Evolutionary conservation across 2,113 vertebrate genomes (phyloP).

Genomic region (Ciconia boyciana): DNA sequence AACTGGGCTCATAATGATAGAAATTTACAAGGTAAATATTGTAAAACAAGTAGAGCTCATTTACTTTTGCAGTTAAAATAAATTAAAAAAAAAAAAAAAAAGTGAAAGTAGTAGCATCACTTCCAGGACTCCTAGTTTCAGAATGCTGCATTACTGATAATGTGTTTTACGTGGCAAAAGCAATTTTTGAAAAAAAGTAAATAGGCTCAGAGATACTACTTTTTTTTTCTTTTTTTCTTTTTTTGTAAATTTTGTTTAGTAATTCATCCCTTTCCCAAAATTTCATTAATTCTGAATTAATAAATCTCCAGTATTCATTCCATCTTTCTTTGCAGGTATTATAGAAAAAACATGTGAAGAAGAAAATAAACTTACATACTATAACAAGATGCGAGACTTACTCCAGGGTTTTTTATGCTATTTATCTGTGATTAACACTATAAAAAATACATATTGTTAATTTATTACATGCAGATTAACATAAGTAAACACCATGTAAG

Average conservation of each 20-base stretch:
- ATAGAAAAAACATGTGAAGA: neutral
- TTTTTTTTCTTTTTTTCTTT: neutral
- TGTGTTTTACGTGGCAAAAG: neutral
- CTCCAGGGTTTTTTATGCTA: neutral
- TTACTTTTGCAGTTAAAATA: neutral
- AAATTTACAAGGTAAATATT: neutral
- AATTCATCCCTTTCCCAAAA: neutral
- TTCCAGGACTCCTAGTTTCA: neutral
- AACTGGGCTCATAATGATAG: neutral
- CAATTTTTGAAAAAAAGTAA: neutral
- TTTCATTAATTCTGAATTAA: neutral
- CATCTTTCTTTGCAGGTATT: no score
- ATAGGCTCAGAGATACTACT: neutral
- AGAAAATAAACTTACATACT: neutral
- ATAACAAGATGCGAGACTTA: neutral
- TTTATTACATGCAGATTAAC: neutral
- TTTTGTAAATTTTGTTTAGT: neutral
- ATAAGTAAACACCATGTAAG: neutral
- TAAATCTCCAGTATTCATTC: no score
- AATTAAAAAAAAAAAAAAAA: neutral
- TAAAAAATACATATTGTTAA: neutral
- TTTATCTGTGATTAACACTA: neutral
- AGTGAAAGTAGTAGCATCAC: neutral
- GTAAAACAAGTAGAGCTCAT: neutral
- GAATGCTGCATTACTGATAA: neutral